Evolutionary conservation across 2,888 invertebrate genomes (phyloP).

Genomic region (Lagria hirta): DNA sequence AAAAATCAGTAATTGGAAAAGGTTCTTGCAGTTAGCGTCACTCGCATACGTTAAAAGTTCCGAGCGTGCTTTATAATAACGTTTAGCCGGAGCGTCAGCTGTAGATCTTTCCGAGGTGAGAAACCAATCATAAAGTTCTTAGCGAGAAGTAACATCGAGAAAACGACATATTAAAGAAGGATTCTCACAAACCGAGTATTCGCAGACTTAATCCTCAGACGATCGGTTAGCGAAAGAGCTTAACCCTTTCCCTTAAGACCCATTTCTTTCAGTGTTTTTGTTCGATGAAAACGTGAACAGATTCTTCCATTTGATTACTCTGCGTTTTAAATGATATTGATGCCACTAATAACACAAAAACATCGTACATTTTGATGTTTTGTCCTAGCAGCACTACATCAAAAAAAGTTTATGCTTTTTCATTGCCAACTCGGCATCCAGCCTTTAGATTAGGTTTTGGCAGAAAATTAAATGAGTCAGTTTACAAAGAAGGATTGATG

Average conservation of each 20-base stretch:
- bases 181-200: conserved; percentile 22
- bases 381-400: too few species aligned
- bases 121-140: conserved; percentile 37
- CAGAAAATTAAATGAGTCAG: too few species aligned
- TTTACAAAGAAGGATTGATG: too few species aligned
- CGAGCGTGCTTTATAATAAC: conserved; percentile 31
- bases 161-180: conserved; percentile 35
- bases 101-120: conserved; percentile 28
- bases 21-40: conserved; percentile 19
- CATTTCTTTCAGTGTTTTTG: conserved; percentile 7
- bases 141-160: conserved; percentile 29
- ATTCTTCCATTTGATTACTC: too few species aligned
- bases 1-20: conserved; percentile 14
- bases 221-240: conserved; percentile 24
- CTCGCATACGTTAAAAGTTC: conserved; percentile 25
- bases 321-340: too few species aligned
- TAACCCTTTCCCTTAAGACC: conserved; percentile 16
- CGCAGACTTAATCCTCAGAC: conserved; percentile 25
- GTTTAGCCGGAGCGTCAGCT: conserved; percentile 29
- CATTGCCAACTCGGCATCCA: too few species aligned
- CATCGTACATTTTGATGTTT: too few species aligned
- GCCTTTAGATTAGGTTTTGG: too few species aligned
- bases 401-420: too few species aligned
- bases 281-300: too few species aligned
- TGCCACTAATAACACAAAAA: too few species aligned